Conservation (phyloP, 92 coral and sea anemone species). For the Zoanthus sansibaricus region DNA sequence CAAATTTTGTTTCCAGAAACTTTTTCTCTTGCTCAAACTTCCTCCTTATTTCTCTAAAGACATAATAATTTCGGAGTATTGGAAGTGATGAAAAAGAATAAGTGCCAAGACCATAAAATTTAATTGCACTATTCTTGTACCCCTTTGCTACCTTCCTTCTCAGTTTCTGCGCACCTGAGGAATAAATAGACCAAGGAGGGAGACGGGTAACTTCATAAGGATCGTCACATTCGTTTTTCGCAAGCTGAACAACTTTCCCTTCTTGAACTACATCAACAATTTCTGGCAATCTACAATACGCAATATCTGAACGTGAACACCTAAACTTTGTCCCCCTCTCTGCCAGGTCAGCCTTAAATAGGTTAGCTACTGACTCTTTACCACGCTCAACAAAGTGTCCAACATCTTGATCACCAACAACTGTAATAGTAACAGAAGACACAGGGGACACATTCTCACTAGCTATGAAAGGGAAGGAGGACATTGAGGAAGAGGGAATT, state of each 20-base stretch:
- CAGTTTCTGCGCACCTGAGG: slow-evolving; percentile 32
- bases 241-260: slow-evolving; percentile 27
- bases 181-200: slow-evolving; percentile 43
- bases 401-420: slow-evolving; percentile 41
- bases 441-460: not conserved
- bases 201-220: slow-evolving; percentile 30
- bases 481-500: not conserved
- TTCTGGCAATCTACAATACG: slow-evolving; percentile 26
- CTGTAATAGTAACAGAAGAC: not conserved
- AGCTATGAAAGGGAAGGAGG: slow-evolving; percentile 3
- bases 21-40: slow-evolving; percentile 32
- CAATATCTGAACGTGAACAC: slow-evolving; percentile 41
- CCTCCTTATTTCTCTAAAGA: slow-evolving; percentile 32
- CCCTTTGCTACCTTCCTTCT: slow-evolving; percentile 2
- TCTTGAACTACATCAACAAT: slow-evolving; percentile 29
- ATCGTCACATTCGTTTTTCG: slow-evolving; percentile 31
- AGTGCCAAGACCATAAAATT: slow-evolving; percentile 30
- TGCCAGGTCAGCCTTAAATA: slow-evolving; percentile 22
- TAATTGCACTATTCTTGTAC: slow-evolving; percentile 12
- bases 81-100: slow-evolving; percentile 19
- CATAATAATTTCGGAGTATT: slow-evolving; percentile 30
- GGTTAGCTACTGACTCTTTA: not conserved
- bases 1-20: slow-evolving; percentile 26
- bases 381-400: slow-evolving; percentile 33
- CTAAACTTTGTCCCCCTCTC: slow-evolving; percentile 43